Evolutionary conservation across 2,888 invertebrate genomes (phyloP).

Genomic region (Ophioninae sp.): DNA sequence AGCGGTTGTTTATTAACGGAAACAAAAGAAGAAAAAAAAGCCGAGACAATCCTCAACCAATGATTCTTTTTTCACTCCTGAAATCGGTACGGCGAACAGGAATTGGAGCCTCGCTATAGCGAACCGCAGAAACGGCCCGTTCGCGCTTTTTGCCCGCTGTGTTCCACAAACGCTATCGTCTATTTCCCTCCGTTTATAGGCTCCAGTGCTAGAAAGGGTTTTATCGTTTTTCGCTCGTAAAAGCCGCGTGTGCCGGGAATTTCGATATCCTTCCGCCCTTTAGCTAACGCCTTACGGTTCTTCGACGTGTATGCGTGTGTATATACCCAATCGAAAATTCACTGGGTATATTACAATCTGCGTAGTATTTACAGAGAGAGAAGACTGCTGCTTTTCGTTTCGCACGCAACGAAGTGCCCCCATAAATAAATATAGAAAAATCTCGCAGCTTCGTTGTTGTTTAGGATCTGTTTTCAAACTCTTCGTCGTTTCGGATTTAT

Average conservation of each 20-base stretch:
- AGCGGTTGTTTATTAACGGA: not conserved
- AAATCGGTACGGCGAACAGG: not conserved
- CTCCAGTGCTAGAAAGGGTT: conserved; percentile 31
- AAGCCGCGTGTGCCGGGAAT: conserved; percentile 41
- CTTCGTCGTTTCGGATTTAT: not conserved
- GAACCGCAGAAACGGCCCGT: conserved; percentile 45
- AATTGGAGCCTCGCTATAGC: conserved; percentile 20
- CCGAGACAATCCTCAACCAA: not conserved
- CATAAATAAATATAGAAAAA: not conserved
- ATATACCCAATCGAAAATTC: conserved; percentile 14
- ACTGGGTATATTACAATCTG: conserved; percentile 16
- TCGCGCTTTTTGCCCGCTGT: conserved; percentile 11
- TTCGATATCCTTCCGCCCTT: conserved; percentile 26
- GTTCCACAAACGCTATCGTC: conserved; percentile 23
- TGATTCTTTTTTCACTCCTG: not conserved
- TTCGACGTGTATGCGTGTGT: not conserved
- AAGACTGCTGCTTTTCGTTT: conserved; percentile 8
- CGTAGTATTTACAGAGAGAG: conserved; percentile 38
- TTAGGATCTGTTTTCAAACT: no score
- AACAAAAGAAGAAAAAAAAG: not conserved
- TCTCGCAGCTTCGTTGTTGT: not conserved
- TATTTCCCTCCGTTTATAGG: conserved; percentile 51
- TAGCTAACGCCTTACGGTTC: conserved; percentile 18
- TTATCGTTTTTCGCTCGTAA: conserved; percentile 57
- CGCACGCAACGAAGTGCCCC: not conserved